phyloP scores from a whole-genome alignment of 2,797 vertebrate species.

The Hyperoplus immaculatus region DNA sequence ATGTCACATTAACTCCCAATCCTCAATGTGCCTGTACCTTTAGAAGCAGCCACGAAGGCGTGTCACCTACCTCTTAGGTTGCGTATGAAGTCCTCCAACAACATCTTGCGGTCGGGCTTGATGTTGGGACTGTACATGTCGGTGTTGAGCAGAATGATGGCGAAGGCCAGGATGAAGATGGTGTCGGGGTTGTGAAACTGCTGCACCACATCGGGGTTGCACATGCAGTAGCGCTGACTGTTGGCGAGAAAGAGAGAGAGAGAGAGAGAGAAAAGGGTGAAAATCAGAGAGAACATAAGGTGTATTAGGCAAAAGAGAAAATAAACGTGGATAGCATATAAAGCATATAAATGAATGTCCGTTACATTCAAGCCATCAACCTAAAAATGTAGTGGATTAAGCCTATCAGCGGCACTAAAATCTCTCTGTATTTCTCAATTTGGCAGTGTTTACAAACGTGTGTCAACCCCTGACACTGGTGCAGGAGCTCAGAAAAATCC shows the following conservation, averaged over 20 bases:
- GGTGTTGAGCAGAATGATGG: slow-evolving; percentile 98
- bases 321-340: neutral
- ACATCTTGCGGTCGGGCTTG: slow-evolving; percentile 98
- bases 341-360: too few relatives aligned
- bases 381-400: too few relatives aligned
- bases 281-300: neutral
- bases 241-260: neutral
- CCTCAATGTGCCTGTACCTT: neutral
- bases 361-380: too few relatives aligned
- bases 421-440: too few relatives aligned
- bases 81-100: slow-evolving; percentile 98
- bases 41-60: neutral
- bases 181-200: slow-evolving; percentile 99
- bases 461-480: too few relatives aligned
- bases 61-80: slow-evolving; percentile 92
- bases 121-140: slow-evolving; percentile 99
- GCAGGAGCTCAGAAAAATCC: too few relatives aligned
- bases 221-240: slow-evolving; percentile 99
- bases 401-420: too few relatives aligned
- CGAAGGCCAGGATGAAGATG: slow-evolving; percentile 99
- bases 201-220: slow-evolving; percentile 97
- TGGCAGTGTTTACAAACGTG: too few relatives aligned
- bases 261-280: neutral
- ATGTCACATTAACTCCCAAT: slow-evolving; percentile 1
- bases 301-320: too few relatives aligned